Evolutionary conservation across 92 coral and sea anemone genomes (phyloP), one percentile per base, ranked within the genome.

Genomic region (Siderastrea siderea): DNA sequence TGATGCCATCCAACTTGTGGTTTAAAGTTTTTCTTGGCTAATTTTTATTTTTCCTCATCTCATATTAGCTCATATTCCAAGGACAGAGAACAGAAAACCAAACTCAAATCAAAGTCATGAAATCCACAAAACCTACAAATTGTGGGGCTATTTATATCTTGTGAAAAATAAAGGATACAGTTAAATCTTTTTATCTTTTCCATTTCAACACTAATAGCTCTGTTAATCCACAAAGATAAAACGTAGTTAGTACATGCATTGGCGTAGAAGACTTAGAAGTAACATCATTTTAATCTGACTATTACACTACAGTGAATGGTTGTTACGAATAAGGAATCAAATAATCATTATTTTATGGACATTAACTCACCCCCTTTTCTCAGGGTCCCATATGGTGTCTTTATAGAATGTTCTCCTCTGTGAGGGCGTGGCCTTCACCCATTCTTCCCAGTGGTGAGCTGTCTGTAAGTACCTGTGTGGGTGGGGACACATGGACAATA

Each of bases 401-500:
- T 90, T 86, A 70, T 90, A 94, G 75, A 94, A 85, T 10, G 89
- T 85, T 66, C 57, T 78, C 61, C 96, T 84, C 77, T 95, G 82
- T 84, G 87, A 64, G 53, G 98, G 86, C 16, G 94, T 77, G 46
- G 93, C 69, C 47, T 69, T 61, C 7, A 88, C 75, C 98, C 98
- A 95, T 26, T 93, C 93, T 58, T 77, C 71, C 98, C 98, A 95
- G 59, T 93, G 93, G 17, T 71, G 62, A 8, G 94, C 96, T 62
- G 87, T 50, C 64, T 93, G 90, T 6, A 92, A 82, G 84, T 95
- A 91, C 65, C 98, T 95, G 87, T 1, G 81, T 44, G 15, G 62
- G 63, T 65, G 62, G 58, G 8, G 7, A 54, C n/a, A 3, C 65
- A 3, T 13, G 5, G 5, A 6, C 8, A 3, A 64, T 5, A 38